Conservation (phyloP, 2,888 invertebrate species). For the Agrotis ipsilon region DNA sequence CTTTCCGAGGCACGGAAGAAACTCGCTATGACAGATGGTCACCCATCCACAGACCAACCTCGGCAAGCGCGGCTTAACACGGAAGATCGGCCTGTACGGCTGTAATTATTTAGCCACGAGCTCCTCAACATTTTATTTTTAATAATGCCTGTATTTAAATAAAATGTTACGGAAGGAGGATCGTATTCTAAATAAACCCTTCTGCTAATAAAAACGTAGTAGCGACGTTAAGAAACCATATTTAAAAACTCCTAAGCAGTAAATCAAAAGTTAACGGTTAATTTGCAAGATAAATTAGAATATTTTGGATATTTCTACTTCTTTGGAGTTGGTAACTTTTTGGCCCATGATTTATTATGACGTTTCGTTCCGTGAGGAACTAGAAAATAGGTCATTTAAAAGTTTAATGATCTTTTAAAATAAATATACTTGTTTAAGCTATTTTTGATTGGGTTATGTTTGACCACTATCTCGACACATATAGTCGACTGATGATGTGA, state of each 20-base stretch:
- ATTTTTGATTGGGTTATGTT: too few relatives aligned
- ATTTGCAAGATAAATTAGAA: constrained; percentile 44
- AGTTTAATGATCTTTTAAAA: constrained; percentile 11
- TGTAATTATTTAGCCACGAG: too few relatives aligned
- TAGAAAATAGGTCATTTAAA: constrained; percentile 6
- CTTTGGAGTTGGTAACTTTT: constrained; percentile 40
- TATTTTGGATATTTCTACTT: constrained; percentile 44
- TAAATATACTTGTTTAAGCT: not conserved
- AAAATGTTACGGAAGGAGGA: not conserved
- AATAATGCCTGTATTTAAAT: too few relatives aligned
- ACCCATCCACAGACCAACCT: too few relatives aligned
- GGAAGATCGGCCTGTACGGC: too few relatives aligned
- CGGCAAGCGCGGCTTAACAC: too few relatives aligned
- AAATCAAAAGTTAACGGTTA: constrained; percentile 42
- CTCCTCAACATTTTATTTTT: too few relatives aligned
- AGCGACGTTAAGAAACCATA: not conserved
- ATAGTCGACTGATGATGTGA: too few relatives aligned
- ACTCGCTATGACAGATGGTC: too few relatives aligned
- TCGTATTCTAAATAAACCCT: not conserved
- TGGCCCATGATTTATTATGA: constrained; percentile 28
- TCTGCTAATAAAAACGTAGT: not conserved
- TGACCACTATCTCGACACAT: too few relatives aligned
- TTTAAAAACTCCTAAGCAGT: constrained; percentile 32
- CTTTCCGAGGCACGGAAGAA: too few relatives aligned
- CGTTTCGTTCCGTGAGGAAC: constrained; percentile 28